Evolutionary conservation across 1,140 invertebrate genomes (phyloP).

Genomic region (Drosophila equinoxialis): DNA sequence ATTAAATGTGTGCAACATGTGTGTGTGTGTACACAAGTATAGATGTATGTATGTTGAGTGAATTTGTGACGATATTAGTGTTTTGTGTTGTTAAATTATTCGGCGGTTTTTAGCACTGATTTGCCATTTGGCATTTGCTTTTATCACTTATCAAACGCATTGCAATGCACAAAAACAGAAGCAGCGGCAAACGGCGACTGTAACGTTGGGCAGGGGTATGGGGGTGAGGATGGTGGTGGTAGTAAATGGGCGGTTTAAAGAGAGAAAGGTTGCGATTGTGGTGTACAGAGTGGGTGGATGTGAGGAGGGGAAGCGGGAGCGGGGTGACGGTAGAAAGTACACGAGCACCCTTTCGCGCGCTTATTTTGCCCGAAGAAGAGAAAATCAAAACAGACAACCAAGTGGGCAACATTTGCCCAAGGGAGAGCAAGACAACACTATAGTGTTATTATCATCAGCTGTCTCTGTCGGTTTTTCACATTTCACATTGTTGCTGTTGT

Average conservation of each 20-base stretch:
- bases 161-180: constrained; percentile 50
- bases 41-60: constrained; percentile 13
- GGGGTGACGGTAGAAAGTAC: constrained; percentile 61
- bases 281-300: not conserved
- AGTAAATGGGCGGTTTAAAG: not conserved
- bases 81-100: constrained; percentile 50
- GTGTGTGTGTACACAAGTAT: constrained; percentile 29
- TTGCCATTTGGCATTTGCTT: constrained; percentile 42
- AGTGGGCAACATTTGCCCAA: constrained; percentile 36
- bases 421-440: constrained; percentile 36
- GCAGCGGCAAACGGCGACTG: not conserved
- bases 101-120: constrained; percentile 17
- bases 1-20: constrained; percentile 69
- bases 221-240: not conserved
- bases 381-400: constrained; percentile 77
- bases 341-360: constrained; percentile 78
- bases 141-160: constrained; percentile 74
- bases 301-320: constrained; percentile 2
- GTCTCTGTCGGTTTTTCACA: constrained; percentile 49
- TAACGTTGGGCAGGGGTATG: no score
- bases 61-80: constrained; percentile 1
- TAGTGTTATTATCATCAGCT: constrained; percentile 19
- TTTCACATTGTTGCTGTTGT: constrained; percentile 35
- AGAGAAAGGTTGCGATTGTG: constrained; percentile 5
- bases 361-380: constrained; percentile 72